Base-by-base conservation (phyloP, 2,797 vertebrate species). In the Ficedula albicollis region DNA sequence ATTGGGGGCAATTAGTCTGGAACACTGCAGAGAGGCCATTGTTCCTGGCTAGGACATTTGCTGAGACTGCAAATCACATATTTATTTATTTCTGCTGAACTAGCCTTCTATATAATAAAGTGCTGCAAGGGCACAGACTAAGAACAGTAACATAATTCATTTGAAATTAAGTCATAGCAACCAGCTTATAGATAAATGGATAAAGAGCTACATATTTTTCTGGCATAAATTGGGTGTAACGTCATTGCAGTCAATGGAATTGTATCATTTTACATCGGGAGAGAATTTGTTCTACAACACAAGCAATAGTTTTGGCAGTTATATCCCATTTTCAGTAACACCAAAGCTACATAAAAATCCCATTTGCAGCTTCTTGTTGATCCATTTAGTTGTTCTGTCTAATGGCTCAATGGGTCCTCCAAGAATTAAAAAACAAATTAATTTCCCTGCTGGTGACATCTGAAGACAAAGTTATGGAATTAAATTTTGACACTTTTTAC, bases 41-140 rank as follows among this genome's bases (percentile, higher is more conserved):
- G 95, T 96, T 96, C 81, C 92, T 94, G 92, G 94, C 92, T 89
- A 79, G 67, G 69, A 94, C 4, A 5, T 90, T 95, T 95, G 96
- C 95, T 97, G 95, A 97, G 67, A 66, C 70, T 95, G 95, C 95
- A 91, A 90, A 95, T 93, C 83, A 88, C 74, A 67, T 95, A 96
- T 97, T 96, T 97, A 97, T 97, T 97, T 96, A 97, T 96, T 96
- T 96, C 91, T 96, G 95, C 95, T 97, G 95, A 96, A 94, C 91
- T 89, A 96, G 91, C 85, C 87, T 95, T 96, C 89, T 91, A 91
- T 93, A 83, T 90, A 96, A 96, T 95, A 95, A 96, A 97, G 89
- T 79, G 93, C 87, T 93, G 63, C 96, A 95, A 96, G 91, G 91
- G 83, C 89, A 94, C 49, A 84, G 91, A 95, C 91, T 83, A 96